Conservation (phyloP, 2,797 vertebrate genomes). For the Sebastes jordani region DNA sequence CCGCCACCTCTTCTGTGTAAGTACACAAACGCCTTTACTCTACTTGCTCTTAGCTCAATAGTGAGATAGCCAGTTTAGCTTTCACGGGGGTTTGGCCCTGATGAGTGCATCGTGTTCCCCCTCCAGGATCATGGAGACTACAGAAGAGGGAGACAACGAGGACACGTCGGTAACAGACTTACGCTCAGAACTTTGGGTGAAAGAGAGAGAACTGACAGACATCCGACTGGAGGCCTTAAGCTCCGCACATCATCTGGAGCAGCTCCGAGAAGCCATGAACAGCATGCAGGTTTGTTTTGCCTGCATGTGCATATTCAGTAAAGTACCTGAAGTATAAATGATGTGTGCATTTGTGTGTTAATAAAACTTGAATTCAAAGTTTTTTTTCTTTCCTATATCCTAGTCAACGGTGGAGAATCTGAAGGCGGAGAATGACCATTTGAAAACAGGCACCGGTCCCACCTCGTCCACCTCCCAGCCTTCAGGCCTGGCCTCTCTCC, state of each 20-base stretch:
- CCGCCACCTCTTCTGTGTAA: constrained; percentile 86
- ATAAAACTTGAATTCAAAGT: neutral
- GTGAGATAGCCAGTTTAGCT: neutral
- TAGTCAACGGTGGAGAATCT: constrained; percentile 94
- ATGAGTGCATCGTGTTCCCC: neutral
- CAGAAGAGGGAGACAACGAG: constrained; percentile 84
- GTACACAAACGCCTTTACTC: constrained; percentile 28
- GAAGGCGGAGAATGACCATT: constrained; percentile 93
- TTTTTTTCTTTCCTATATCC: neutral
- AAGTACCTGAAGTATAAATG: neutral
- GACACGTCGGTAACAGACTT: constrained; percentile 91
- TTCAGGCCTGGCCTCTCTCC: constrained; percentile 79
- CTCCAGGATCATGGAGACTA: constrained; percentile 85
- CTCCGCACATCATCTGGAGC: constrained; percentile 96
- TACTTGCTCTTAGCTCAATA: neutral
- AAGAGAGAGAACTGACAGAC: constrained; percentile 95
- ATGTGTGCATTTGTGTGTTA: neutral
- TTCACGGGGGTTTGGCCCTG: neutral
- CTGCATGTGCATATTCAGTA: neutral
- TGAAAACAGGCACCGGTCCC: constrained; percentile 86
- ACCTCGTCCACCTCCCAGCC: constrained; percentile 78
- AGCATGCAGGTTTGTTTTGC: constrained; percentile 91
- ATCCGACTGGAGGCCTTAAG: constrained; percentile 95
- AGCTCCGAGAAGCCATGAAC: constrained; percentile 95
- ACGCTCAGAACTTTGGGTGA: constrained; percentile 94